phyloP scores from a whole-genome alignment of 2,113 vertebrate genomes.

The Peromyscus californicus region DNA sequence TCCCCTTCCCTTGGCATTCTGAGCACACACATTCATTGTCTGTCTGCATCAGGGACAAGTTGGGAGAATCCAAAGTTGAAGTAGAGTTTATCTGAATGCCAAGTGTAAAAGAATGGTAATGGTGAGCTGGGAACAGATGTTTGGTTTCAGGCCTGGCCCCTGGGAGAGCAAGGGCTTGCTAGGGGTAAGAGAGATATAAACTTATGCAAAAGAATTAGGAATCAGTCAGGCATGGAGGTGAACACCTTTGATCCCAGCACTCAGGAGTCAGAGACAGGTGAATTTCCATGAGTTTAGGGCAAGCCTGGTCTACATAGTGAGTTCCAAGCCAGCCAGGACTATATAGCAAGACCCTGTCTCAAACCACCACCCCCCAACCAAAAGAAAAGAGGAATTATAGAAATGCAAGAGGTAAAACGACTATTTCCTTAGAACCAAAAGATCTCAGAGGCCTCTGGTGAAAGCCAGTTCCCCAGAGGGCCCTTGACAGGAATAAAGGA shows the following conservation, averaged over 20 bases:
- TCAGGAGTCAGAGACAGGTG: neutral
- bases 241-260: neutral
- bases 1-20: neutral
- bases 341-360: neutral
- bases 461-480: neutral
- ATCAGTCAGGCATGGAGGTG: neutral
- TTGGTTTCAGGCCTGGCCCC: neutral
- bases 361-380: neutral
- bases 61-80: neutral
- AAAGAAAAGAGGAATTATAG: neutral
- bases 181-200: neutral
- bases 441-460: neutral
- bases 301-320: neutral
- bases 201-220: neutral
- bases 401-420: neutral
- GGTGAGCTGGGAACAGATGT: neutral
- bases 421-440: neutral
- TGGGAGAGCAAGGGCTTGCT: neutral
- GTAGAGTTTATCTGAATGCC: neutral
- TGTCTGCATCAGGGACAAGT: constrained; percentile 6
- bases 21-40: neutral
- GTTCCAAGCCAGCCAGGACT: neutral
- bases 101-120: neutral
- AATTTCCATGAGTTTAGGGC: neutral
- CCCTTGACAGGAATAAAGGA: neutral